Evolutionary conservation across 2,797 vertebrate genomes (phyloP).

Genomic region (Microctenopoma stevenorrisi): DNA sequence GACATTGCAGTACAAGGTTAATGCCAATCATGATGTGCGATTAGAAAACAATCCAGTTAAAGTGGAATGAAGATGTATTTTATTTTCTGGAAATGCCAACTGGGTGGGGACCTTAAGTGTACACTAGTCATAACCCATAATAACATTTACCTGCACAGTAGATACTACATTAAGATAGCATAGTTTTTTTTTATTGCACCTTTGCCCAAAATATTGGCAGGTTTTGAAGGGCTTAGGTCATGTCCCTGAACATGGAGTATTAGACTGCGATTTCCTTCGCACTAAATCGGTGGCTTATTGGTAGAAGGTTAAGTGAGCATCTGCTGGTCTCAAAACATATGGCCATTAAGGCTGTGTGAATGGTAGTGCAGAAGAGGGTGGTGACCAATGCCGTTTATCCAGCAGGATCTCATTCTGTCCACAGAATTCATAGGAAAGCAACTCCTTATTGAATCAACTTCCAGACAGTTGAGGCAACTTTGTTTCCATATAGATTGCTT

Average conservation of each 20-base stretch:
- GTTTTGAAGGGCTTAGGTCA: slow-evolving; percentile 7
- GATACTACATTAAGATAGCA: too few relatives aligned
- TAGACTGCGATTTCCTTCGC: slow-evolving; percentile 54
- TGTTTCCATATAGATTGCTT: slow-evolving; percentile 55
- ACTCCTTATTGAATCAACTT: slow-evolving; percentile 33
- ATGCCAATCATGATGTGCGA: not conserved
- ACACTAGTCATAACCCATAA: too few relatives aligned
- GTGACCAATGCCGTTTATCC: slow-evolving; percentile 64
- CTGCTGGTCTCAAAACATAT: slow-evolving; percentile 72
- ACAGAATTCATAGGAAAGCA: slow-evolving; percentile 42
- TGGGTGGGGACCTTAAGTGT: too few relatives aligned
- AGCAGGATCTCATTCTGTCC: slow-evolving; percentile 42
- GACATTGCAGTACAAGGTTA: not conserved
- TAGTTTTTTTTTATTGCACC: not conserved
- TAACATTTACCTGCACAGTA: too few relatives aligned
- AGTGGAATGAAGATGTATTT: not conserved
- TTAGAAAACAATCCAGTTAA: too few relatives aligned
- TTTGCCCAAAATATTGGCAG: slow-evolving; percentile 7
- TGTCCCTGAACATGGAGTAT: slow-evolving; percentile 49
- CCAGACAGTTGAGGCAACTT: not conserved
- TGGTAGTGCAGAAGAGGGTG: slow-evolving; percentile 44
- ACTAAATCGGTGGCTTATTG: slow-evolving; percentile 44
- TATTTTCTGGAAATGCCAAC: not conserved
- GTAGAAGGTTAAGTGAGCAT: slow-evolving; percentile 75
- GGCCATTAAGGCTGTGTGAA: slow-evolving; percentile 64